A percentile compares a stretch with the other conserved stretches of the same genome.
These are phyloP conservation scores for Anaspis maculata DNA, from an alignment of 2,888 invertebrate genomes.

Conservation along the genomic window DNA sequence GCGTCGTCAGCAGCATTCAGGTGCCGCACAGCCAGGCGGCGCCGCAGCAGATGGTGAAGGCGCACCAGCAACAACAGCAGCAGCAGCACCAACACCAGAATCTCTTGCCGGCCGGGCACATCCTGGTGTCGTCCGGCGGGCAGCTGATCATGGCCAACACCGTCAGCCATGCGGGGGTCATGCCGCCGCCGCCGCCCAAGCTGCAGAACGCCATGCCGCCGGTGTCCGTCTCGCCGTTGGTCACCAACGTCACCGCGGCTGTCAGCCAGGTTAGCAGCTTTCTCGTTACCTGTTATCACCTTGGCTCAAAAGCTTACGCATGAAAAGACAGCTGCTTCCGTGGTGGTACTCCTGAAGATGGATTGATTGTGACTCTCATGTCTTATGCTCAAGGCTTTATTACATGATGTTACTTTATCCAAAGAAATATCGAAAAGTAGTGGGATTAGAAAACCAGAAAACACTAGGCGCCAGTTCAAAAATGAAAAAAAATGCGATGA, in stretches of 20 bases:
- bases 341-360: too few relatives aligned
- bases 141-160: constrained; percentile 60
- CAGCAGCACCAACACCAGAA: not conserved
- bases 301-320: not conserved
- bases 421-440: too few relatives aligned
- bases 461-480: too few relatives aligned
- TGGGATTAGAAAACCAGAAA: too few relatives aligned
- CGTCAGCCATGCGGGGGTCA: constrained; percentile 49
- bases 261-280: constrained; percentile 54
- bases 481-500: too few relatives aligned
- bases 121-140: constrained; percentile 67
- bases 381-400: too few relatives aligned
- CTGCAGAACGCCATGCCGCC: constrained; percentile 47
- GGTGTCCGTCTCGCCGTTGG: constrained; percentile 52
- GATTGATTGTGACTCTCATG: too few relatives aligned
- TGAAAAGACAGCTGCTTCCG: too few relatives aligned
- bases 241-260: constrained; percentile 57
- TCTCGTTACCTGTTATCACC: not conserved
- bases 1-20: constrained; percentile 63
- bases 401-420: too few relatives aligned
- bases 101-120: constrained; percentile 54
- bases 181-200: constrained; percentile 55
- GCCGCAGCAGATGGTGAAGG: too few relatives aligned
- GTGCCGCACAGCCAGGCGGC: too few relatives aligned
- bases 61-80: too few relatives aligned